Evolutionary conservation across 2,113 vertebrate genomes (phyloP).

Genomic region (Taurulus bubalis): DNA sequence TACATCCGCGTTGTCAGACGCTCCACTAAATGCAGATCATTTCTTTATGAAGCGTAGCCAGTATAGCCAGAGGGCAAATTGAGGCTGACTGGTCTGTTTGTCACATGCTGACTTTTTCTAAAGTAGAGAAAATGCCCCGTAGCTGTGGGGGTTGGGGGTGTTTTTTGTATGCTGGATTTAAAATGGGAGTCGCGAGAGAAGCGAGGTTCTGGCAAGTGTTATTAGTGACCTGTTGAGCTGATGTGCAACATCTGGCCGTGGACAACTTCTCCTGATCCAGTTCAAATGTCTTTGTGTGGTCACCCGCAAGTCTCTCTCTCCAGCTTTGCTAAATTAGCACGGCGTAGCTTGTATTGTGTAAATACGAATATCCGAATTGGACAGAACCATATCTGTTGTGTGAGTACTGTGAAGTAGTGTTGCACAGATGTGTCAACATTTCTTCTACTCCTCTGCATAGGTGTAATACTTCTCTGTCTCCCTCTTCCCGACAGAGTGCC

Average conservation of each 20-base stretch:
- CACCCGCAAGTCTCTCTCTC: not conserved
- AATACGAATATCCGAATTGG: not conserved
- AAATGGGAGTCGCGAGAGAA: not conserved
- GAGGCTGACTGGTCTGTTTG: constrained; percentile 18
- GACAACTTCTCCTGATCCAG: not conserved
- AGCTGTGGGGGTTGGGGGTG: not conserved
- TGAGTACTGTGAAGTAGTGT: not conserved
- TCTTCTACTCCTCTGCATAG: not conserved
- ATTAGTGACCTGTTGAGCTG: not conserved
- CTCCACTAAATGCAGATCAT: constrained; percentile 51
- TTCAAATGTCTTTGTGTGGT: not conserved
- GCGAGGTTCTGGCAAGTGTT: not conserved
- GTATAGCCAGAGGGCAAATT: constrained; percentile 18
- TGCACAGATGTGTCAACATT: not conserved
- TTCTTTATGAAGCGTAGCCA: constrained; percentile 29
- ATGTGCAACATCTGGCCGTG: not conserved
- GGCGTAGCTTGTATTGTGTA: not conserved
- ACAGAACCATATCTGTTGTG: not conserved
- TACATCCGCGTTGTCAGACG: constrained; percentile 22
- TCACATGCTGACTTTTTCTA: constrained; percentile 10
- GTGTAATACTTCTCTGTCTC: not conserved
- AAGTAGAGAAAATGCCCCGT: constrained; percentile 1
- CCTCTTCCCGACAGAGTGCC: constrained; percentile 86
- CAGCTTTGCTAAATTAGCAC: not conserved
- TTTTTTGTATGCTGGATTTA: constrained; percentile 2